Conservation (phyloP, 2,113 vertebrate species). For the Platysteira castanea region DNA sequence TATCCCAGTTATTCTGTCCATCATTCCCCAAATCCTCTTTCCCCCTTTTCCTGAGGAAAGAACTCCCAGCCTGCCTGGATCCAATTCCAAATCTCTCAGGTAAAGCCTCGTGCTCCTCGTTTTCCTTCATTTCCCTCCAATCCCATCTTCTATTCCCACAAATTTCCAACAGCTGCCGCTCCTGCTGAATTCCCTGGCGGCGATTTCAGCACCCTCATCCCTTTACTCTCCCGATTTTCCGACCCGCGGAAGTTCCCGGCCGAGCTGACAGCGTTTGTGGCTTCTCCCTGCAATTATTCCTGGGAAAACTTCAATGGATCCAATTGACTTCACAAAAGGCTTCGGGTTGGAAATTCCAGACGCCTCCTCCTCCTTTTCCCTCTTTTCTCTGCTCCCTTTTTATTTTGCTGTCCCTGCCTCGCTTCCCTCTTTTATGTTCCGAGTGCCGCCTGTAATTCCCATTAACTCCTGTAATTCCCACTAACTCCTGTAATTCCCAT, state of each 20-base stretch:
- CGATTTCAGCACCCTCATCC: background rate
- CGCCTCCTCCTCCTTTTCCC: background rate
- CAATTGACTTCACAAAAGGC: background rate
- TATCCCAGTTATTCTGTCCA: background rate
- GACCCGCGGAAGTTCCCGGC: background rate
- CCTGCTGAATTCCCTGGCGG: background rate
- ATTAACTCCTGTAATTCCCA: no score
- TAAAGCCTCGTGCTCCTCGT: background rate
- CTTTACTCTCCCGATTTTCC: background rate
- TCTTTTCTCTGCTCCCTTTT: background rate
- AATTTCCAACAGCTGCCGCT: background rate
- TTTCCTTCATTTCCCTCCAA: background rate
- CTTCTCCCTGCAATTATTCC: background rate
- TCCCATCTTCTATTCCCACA: background rate
- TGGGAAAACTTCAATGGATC: background rate
- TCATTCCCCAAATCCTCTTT: background rate
- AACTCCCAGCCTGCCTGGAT: background rate
- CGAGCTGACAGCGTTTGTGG: background rate
- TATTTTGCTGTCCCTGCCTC: background rate
- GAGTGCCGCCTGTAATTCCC: background rate
- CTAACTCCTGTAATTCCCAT: no score
- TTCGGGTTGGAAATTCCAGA: background rate
- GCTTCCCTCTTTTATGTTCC: background rate
- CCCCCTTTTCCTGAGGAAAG: background rate
- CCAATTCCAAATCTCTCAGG: background rate